phyloP scores from a whole-genome alignment of 2,113 vertebrate species.

The Crotalus helleri region DNA sequence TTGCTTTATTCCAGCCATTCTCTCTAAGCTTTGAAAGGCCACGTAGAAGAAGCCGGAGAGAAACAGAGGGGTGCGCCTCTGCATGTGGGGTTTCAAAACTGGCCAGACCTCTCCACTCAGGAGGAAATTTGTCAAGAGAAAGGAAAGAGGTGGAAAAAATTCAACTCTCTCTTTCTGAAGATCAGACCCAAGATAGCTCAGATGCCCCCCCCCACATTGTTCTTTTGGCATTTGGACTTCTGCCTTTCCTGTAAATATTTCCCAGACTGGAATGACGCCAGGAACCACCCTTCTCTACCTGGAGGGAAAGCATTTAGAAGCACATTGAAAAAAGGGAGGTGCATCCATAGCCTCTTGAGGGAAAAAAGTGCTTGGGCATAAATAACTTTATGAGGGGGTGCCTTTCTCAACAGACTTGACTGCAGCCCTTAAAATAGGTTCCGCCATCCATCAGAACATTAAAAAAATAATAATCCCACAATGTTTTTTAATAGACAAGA shows the following conservation, averaged over 20 bases:
- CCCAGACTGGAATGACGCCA: background rate
- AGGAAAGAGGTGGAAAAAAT: background rate
- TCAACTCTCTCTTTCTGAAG: background rate
- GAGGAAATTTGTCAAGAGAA: background rate
- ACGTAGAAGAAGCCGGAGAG: background rate
- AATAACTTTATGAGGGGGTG: background rate
- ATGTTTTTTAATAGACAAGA: background rate
- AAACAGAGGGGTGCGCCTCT: background rate
- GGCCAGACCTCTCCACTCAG: background rate
- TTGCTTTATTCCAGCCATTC: background rate
- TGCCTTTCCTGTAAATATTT: background rate
- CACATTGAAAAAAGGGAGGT: background rate
- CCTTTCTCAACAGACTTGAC: background rate
- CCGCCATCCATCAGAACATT: background rate
- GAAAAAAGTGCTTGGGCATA: background rate
- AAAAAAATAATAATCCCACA: background rate
- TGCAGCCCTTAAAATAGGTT: background rate
- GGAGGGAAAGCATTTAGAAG: slow-evolving; percentile 5
- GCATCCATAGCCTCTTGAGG: background rate
- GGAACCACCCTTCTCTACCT: background rate
- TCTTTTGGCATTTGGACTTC: background rate
- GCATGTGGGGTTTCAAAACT: background rate
- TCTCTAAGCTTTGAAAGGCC: background rate
- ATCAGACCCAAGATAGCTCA: background rate
- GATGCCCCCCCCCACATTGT: background rate